phyloP scores from a whole-genome alignment of 2,888 invertebrate genomes.

The Bimastos eiseni region DNA sequence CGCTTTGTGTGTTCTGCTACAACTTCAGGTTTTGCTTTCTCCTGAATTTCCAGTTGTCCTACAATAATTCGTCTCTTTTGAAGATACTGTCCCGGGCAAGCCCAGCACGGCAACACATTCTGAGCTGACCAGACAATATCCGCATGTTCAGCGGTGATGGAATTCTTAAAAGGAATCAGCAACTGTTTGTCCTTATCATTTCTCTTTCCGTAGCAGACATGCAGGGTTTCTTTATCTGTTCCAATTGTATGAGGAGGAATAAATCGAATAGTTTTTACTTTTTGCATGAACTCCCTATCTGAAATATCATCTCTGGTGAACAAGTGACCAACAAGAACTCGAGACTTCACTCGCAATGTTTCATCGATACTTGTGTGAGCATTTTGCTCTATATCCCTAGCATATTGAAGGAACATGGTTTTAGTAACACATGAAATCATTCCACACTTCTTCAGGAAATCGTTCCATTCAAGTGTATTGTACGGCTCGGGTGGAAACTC shows the following conservation, averaged over 20 bases:
- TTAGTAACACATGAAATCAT: slow-evolving; percentile 40
- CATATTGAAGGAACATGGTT: slow-evolving; percentile 44
- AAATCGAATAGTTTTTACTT: slow-evolving; percentile 42
- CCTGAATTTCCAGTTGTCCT: background rate
- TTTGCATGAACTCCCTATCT: slow-evolving; percentile 38
- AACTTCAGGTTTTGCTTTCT: slow-evolving; percentile 9
- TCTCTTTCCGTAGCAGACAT: slow-evolving; percentile 34
- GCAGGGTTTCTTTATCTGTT: slow-evolving; percentile 38
- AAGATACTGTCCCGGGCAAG: background rate
- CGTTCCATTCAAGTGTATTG: slow-evolving; percentile 44
- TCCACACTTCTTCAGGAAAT: slow-evolving; percentile 44
- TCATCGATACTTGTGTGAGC: background rate
- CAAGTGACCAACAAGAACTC: background rate
- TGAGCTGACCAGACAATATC: slow-evolving; percentile 44
- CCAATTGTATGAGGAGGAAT: slow-evolving; percentile 42
- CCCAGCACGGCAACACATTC: slow-evolving; percentile 39
- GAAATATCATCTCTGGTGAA: background rate
- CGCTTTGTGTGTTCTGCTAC: background rate
- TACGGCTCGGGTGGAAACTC: slow-evolving; percentile 47
- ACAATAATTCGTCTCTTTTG: background rate
- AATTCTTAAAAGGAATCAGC: slow-evolving; percentile 45
- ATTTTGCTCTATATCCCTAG: slow-evolving; percentile 42
- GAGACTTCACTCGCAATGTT: background rate
- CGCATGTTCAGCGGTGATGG: slow-evolving; percentile 43
- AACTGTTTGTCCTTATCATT: background rate